A percentile compares a stretch with the other conserved stretches of the same genome.
phyloP scores from a whole-genome alignment of 2,113 vertebrate genomes.

The Dissostichus mawsoni region DNA sequence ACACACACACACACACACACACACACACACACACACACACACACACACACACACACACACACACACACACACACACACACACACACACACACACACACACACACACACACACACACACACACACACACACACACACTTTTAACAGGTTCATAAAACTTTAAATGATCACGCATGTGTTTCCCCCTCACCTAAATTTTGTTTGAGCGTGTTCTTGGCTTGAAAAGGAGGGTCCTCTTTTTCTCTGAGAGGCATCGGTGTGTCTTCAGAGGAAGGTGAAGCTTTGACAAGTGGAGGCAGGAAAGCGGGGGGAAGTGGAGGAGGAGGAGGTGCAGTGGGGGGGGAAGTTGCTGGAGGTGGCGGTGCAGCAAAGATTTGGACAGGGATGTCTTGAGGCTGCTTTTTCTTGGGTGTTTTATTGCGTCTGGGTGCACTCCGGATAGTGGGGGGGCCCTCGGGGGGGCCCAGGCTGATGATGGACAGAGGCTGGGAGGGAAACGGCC shows the following conservation, averaged over 20 bases:
- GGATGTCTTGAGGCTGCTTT: conserved; percentile 67
- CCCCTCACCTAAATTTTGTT: conserved; percentile 87
- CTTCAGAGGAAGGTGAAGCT: conserved; percentile 35
- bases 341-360: conserved; percentile 48
- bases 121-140: too few species aligned
- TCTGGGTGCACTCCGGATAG: conserved; percentile 38
- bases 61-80: too few species aligned
- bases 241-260: conserved; percentile 77
- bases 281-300: conserved; percentile 34
- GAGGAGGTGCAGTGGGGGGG: not conserved
- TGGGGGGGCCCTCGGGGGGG: conserved; percentile 28
- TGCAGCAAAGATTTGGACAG: conserved; percentile 79
- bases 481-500: conserved; percentile 57
- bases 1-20: too few species aligned
- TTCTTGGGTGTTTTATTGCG: conserved; percentile 60
- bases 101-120: too few species aligned
- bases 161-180: not conserved
- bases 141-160: not conserved
- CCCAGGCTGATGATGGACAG: conserved; percentile 59
- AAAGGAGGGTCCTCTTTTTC: conserved; percentile 62
- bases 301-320: not conserved
- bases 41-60: too few species aligned
- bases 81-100: too few species aligned
- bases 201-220: conserved; percentile 77
- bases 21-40: too few species aligned